A percentile compares a stretch with the other conserved stretches of the same genome.
phyloP scores from a whole-genome alignment of 2,113 vertebrate genomes.

The Campylomormyrus numenius region DNA sequence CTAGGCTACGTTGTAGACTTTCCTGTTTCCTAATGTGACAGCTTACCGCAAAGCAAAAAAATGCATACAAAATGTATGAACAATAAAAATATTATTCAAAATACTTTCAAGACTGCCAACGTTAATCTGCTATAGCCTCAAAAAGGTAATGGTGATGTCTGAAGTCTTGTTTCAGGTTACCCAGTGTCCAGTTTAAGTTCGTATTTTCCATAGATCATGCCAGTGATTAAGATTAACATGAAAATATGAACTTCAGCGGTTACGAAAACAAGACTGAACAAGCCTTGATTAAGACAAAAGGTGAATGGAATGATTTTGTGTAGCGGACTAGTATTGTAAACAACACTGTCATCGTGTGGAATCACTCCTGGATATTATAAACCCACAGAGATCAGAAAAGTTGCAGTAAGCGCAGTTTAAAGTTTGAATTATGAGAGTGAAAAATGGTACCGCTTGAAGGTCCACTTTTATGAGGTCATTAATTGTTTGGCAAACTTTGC shows the following conservation, averaged over 20 bases:
- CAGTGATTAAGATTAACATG: neutral
- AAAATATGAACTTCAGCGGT: neutral
- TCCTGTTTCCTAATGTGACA: neutral
- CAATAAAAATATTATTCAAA: neutral
- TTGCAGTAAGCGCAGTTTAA: conserved; percentile 32
- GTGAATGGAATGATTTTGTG: neutral
- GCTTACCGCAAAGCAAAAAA: neutral
- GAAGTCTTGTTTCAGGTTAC: neutral
- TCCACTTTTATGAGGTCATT: conserved; percentile 46
- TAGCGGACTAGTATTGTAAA: neutral
- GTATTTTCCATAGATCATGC: neutral
- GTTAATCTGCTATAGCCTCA: neutral
- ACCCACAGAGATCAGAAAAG: neutral
- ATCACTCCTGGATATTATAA: neutral
- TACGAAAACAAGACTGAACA: neutral
- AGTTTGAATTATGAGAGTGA: conserved; percentile 44
- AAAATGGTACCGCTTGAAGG: conserved; percentile 37
- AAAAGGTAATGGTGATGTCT: neutral
- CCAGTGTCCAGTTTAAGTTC: neutral
- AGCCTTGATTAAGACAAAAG: neutral
- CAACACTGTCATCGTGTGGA: neutral
- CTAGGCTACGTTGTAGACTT: neutral
- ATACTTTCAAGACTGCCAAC: neutral
- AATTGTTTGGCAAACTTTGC: conserved; percentile 43
- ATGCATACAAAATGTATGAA: neutral